Base-by-base conservation (phyloP, 2,888 invertebrate species). In the Helicoverpa assulta region DNA sequence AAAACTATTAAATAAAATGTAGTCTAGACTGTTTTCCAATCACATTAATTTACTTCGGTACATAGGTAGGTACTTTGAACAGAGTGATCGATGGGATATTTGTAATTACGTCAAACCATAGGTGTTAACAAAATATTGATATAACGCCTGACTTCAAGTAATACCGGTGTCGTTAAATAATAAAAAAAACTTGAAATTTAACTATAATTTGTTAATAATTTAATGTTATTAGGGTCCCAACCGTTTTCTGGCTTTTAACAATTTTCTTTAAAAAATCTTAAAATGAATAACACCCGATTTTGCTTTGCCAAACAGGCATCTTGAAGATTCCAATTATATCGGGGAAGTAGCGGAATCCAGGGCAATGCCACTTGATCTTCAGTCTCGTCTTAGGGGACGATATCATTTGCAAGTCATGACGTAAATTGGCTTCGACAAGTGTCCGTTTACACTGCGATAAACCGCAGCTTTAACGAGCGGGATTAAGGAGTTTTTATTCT, bases 331-430 rank as follows among this genome's bases (percentile, higher is more conserved):
- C 33, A 33, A 33, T 55, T 26, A 47, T 51, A 26, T 60, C 21
- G 8, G 5, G 6, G 6, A 47, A n/a, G 16, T 16, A 47, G 47
- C 14, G 18, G 33, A 60, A 65, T 55, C 63, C 18, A 29, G 66
- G 50, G 14, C 21, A 43, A 19, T 67, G 47, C 43, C 21, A 58
- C 55, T 67, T 19, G 59, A 56, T 68, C 57, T 51, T 19, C 16
- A 53, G 50, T 51, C 55, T 51, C 40, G 18, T 21, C 29, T 66
- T 58, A 52, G 55, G 21, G 43, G 65, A 54, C 37, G 37, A n/a
- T 62, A 47, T 68, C 40, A 60, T 74, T 70, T 73, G 73, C 60
- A 76, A 76, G 67, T 75, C 80, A 73, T 73, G 74, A 62, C 70
- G 59, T 16, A 73, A 78, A 76, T 78, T 77, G 64, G 58, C 29